phyloP scores from a whole-genome alignment of 53 echinoderm and acorn worm genomes.

The Pentamera pediparva region DNA sequence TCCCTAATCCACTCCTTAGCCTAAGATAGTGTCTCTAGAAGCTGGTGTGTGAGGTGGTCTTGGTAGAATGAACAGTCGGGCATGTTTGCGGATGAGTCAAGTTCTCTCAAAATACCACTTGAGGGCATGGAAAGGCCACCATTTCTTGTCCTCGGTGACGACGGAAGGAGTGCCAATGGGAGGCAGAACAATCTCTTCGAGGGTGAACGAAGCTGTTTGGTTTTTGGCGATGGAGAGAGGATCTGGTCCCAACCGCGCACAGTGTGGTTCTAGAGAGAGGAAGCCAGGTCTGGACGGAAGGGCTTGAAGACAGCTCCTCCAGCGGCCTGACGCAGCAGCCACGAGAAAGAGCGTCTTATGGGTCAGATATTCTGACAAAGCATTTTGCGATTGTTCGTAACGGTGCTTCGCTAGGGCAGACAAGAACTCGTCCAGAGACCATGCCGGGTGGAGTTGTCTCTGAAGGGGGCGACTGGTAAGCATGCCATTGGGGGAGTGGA shows the following conservation, averaged over 20 bases:
- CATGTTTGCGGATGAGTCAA: not conserved
- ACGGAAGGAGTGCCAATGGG: not conserved
- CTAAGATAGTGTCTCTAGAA: not conserved
- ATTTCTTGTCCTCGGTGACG: slow-evolving; percentile 3
- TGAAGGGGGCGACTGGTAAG: not conserved
- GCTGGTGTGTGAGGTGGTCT: not conserved
- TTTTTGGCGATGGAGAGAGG: not conserved
- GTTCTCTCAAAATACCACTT: slow-evolving; percentile 34
- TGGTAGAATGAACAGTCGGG: not conserved
- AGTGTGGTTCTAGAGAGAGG: not conserved
- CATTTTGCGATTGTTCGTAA: not conserved
- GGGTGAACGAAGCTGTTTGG: not conserved
- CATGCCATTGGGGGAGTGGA: not conserved
- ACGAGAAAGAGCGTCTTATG: not conserved
- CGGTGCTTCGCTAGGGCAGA: not conserved
- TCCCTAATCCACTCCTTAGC: no score
- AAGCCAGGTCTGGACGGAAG: not conserved
- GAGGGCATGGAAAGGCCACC: slow-evolving; percentile 24
- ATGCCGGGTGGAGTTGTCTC: not conserved
- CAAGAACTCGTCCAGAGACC: not conserved
- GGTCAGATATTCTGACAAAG: not conserved
- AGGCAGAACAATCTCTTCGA: not conserved
- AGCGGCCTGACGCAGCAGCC: not conserved
- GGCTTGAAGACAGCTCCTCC: not conserved
- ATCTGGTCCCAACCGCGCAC: not conserved